Evolutionary conservation across 2,113 vertebrate genomes (phyloP).

Genomic region (Apodemus sylvaticus): DNA sequence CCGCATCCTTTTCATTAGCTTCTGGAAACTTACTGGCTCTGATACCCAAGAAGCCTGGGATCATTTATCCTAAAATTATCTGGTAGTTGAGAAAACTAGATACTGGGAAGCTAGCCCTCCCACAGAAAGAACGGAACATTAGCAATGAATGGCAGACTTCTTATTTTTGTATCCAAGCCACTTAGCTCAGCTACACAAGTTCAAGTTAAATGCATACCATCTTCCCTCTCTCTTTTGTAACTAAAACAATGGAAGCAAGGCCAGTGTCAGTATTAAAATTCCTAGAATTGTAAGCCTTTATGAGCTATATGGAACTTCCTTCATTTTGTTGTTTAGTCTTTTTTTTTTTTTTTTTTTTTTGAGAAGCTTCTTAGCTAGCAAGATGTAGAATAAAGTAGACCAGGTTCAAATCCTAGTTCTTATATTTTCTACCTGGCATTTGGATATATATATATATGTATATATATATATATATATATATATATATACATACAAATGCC

Average conservation of each 20-base stretch:
- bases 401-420: background rate
- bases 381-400: background rate
- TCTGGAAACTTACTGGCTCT: slow-evolving; percentile 61
- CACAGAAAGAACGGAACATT: slow-evolving; percentile 13
- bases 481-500: too few relatives aligned
- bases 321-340: background rate
- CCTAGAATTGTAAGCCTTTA: background rate
- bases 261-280: background rate
- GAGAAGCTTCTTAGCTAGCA: background rate
- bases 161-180: slow-evolving; percentile 19
- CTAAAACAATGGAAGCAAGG: background rate
- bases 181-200: background rate
- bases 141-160: background rate
- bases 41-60: slow-evolving; percentile 22
- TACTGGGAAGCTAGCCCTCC: slow-evolving; percentile 50
- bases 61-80: slow-evolving; percentile 71
- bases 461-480: too few relatives aligned
- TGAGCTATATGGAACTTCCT: background rate
- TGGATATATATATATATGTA: background rate
- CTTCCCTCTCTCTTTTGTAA: background rate
- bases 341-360: slow-evolving; percentile 22
- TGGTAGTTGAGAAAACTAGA: slow-evolving; percentile 56
- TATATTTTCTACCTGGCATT: background rate
- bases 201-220: background rate
- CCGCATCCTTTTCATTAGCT: slow-evolving; percentile 60